These are phyloP conservation scores for Loriculus beryllinus DNA, from an alignment of 2,797 vertebrate genomes.

Conservation along the genomic window DNA sequence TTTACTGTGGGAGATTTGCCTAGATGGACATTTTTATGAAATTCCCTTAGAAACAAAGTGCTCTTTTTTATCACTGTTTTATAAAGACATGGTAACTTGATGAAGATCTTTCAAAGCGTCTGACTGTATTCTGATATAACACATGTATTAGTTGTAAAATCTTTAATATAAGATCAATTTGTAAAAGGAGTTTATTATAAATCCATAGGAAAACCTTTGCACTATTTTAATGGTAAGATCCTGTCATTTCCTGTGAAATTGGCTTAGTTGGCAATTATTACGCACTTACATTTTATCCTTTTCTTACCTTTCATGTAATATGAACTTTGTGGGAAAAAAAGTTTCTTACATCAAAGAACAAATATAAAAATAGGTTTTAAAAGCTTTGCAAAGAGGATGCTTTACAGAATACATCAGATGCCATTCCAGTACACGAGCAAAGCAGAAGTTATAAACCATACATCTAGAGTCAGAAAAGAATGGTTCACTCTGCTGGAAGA, in stretches of 20 bases:
- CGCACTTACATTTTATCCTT: neutral
- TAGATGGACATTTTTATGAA: neutral
- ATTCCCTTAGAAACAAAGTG: neutral
- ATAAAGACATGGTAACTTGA: neutral
- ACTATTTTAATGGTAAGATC: neutral
- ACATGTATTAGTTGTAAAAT: neutral
- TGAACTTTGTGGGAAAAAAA: neutral
- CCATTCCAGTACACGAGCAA: neutral
- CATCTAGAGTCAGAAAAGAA: neutral
- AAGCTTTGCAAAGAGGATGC: neutral
- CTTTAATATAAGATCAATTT: neutral
- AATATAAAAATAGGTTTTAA: neutral
- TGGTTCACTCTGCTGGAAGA: neutral
- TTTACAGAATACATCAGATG: neutral
- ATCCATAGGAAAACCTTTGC: neutral
- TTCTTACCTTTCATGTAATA: neutral
- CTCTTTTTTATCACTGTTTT: neutral
- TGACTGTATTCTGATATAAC: neutral
- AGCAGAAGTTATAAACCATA: neutral
- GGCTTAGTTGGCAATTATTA: neutral
- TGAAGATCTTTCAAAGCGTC: neutral
- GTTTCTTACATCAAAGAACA: neutral
- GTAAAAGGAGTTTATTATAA: neutral
- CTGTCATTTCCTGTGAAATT: neutral
- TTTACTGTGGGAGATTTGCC: neutral